Base-by-base conservation (phyloP, 2,888 invertebrate genomes). In the Drosophila nr. perissopoda region DNA sequence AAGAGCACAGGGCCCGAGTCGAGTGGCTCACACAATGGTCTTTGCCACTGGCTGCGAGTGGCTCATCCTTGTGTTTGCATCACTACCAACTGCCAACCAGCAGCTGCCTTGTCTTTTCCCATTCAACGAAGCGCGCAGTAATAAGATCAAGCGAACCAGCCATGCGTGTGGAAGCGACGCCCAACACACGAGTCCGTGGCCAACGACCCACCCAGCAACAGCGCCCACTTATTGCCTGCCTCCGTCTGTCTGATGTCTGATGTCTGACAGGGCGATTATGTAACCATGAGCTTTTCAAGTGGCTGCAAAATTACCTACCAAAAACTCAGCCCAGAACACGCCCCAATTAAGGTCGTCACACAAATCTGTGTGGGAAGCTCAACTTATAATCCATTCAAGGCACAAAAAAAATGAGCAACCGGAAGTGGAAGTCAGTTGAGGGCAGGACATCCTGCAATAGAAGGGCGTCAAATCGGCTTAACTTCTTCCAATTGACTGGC, bases 91-190 rank as follows among this genome's bases (percentile, higher is more conserved):
- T 29, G 49, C 49, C 46, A 46, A 57, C 38, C 63, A 72, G 70
- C 79, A 70, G 87, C 80, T 78, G 69, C 59, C 71, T 75, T 69
- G 87, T 61, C 77, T 89, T 91, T 92, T 91, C 90, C 80, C 90
- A 91, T 86, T 80, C 89, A 92, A 71, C 92, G 83, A 84, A 88
- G 88, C 90, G 89, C 79, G 78, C 63, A 74, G 62, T 91, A 92
- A 92, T 91, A 88, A 90, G 92, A 91, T 92, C 91, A 92, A 86
- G 81, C 81, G 57, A 85, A 59, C 66, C 81, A 88, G 60, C 83
- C 76, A 74, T 78, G 88, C 88, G 76, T 84, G 67, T 66, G 61
- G 65, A 72, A 79, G 70, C 71, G 75, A 74, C 88, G 80, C 88
- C 74, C 88, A 74, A 65, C 65, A 64, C 38, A 31, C 51, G 60